Conservation (phyloP, 2,797 vertebrate genomes). For the Cirrhinus mrigala region DNA sequence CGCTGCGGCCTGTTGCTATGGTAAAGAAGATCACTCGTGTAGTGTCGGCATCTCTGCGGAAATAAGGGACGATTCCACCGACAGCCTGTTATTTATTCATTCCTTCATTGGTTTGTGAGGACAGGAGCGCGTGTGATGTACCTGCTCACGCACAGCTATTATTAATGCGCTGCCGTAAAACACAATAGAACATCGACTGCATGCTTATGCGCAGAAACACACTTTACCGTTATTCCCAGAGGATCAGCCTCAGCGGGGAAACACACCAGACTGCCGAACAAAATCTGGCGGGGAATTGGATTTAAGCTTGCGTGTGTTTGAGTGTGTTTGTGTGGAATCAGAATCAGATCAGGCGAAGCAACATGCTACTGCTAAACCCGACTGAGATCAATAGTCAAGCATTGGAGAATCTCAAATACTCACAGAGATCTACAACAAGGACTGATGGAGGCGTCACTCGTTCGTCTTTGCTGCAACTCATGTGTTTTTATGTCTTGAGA, state of each 20-base stretch:
- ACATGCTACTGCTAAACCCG: too few species aligned
- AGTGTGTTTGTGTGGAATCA: too few species aligned
- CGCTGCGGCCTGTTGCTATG: slow-evolving; percentile 2
- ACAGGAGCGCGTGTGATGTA: not conserved
- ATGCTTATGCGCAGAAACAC: not conserved
- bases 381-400: too few species aligned
- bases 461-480: too few species aligned
- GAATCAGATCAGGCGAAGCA: too few species aligned
- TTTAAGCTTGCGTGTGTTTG: too few species aligned
- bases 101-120: not conserved
- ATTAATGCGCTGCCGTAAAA: not conserved
- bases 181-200: not conserved
- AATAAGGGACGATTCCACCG: not conserved
- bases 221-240: not conserved
- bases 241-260: not conserved
- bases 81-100: not conserved
- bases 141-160: not conserved
- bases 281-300: not conserved
- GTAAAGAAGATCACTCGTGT: not conserved
- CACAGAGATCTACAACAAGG: too few species aligned
- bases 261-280: not conserved
- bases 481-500: too few species aligned
- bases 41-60: not conserved
- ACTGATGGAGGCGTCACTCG: too few species aligned
- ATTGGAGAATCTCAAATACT: too few species aligned